phyloP scores from a whole-genome alignment of 2,113 vertebrate species.

The Lipophrys pholis region DNA sequence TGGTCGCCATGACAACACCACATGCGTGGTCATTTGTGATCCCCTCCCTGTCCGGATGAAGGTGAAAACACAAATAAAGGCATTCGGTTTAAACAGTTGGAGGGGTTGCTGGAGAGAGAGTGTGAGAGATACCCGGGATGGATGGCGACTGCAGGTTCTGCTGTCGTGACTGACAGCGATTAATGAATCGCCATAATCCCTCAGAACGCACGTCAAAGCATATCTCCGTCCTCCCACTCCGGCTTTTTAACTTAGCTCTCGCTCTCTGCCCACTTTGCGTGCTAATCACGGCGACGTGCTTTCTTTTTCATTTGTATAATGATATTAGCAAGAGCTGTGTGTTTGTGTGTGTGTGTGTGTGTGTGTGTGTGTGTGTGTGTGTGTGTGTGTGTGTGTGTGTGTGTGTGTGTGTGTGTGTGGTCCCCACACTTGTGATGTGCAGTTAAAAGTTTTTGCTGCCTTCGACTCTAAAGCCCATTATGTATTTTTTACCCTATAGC shows the following conservation, averaged over 20 bases:
- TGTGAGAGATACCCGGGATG: too few relatives aligned
- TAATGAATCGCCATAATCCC: conserved; percentile 39
- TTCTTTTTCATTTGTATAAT: conserved; percentile 49
- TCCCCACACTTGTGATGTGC: conserved; percentile 1
- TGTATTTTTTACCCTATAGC: conserved; percentile 5
- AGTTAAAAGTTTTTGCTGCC: conserved; percentile 29
- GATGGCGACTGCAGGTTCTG: not conserved
- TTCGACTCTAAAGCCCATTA: not conserved
- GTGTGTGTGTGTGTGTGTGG: conserved; percentile 1
- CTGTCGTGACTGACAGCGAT: conserved; percentile 42
- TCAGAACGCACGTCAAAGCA: conserved; percentile 38
- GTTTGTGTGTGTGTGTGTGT: conserved; percentile 1
- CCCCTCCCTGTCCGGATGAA: conserved; percentile 10
- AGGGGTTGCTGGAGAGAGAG: too few relatives aligned
- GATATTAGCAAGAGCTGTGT: conserved; percentile 17
- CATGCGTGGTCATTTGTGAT: conserved; percentile 27
- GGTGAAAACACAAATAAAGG: conserved; percentile 16
- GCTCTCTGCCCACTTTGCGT: conserved; percentile 24
- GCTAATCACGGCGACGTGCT: conserved; percentile 26
- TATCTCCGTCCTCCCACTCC: conserved; percentile 42
- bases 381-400: conserved; percentile 3
- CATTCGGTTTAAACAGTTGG: not conserved
- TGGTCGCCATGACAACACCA: conserved; percentile 65
- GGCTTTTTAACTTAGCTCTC: conserved; percentile 22
- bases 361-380: conserved; percentile 3